Evolutionary conservation across 2,113 vertebrate species (phyloP).

Genomic region (Cichladusa arquata): DNA sequence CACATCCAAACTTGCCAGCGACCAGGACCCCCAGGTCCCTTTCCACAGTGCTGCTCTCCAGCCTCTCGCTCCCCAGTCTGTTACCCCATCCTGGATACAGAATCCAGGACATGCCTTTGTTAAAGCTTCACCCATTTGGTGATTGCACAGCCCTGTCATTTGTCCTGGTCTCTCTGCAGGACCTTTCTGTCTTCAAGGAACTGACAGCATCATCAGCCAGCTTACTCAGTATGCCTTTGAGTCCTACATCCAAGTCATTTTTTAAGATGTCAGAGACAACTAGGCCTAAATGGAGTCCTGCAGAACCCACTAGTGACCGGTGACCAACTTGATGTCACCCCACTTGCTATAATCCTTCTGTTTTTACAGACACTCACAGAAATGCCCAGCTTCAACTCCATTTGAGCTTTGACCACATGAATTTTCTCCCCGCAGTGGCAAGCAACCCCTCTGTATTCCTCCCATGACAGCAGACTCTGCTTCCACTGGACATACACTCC

Average conservation of each 20-base stretch:
- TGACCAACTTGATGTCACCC: background rate
- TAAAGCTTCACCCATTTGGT: background rate
- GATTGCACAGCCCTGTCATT: background rate
- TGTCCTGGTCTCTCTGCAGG: background rate
- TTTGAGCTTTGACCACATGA: background rate
- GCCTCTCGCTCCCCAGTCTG: accelerated
- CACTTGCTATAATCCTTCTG: background rate
- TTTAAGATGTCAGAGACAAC: background rate
- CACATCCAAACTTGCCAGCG: accelerated
- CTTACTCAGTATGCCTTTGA: background rate
- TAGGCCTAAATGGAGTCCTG: background rate
- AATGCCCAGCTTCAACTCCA: background rate
- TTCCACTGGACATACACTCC: background rate
- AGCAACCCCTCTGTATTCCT: background rate
- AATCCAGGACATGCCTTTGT: background rate
- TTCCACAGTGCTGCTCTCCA: background rate
- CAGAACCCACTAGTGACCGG: background rate
- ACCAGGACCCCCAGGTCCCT: background rate
- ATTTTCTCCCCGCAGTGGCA: background rate
- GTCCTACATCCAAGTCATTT: background rate
- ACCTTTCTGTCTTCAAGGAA: background rate
- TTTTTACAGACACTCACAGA: background rate
- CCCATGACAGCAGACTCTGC: background rate
- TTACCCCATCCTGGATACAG: background rate
- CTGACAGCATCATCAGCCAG: background rate